Evolutionary conservation across 2,113 vertebrate species (phyloP).

Genomic region (Montifringilla adamsi): DNA sequence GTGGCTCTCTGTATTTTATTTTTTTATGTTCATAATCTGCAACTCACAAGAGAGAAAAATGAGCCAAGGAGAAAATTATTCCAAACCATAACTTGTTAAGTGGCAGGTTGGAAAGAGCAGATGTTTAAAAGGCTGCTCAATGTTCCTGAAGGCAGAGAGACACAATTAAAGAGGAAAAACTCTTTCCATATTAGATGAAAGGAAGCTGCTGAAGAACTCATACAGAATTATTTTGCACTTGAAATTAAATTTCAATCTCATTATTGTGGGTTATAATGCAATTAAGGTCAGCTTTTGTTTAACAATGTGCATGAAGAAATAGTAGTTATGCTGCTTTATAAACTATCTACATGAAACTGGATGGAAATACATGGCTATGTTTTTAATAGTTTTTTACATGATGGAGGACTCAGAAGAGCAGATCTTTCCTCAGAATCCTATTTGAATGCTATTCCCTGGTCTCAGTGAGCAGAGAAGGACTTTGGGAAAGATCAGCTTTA

Average conservation of each 20-base stretch:
- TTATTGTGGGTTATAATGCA: background rate
- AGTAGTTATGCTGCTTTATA: background rate
- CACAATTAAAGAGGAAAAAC: background rate
- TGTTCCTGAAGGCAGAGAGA: background rate
- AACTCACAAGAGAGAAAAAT: background rate
- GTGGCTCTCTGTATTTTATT: background rate
- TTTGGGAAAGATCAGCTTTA: background rate
- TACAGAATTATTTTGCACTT: background rate
- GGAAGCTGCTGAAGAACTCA: background rate
- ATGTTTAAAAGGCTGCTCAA: background rate
- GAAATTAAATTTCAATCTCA: background rate
- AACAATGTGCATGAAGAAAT: background rate
- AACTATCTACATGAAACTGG: background rate
- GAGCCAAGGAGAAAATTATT: background rate
- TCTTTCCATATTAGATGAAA: background rate
- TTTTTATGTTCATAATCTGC: background rate
- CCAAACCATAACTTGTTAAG: background rate
- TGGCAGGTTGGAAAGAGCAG: slow-evolving; percentile 11
- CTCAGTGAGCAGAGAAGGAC: background rate
- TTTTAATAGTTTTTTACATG: background rate
- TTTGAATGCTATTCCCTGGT: background rate
- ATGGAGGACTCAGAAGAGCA: background rate
- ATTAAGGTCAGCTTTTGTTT: background rate
- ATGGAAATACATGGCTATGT: background rate
- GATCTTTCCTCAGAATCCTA: background rate